phyloP scores from a whole-genome alignment of 2,888 invertebrate genomes.

The Choristoneura rosaceana region DNA sequence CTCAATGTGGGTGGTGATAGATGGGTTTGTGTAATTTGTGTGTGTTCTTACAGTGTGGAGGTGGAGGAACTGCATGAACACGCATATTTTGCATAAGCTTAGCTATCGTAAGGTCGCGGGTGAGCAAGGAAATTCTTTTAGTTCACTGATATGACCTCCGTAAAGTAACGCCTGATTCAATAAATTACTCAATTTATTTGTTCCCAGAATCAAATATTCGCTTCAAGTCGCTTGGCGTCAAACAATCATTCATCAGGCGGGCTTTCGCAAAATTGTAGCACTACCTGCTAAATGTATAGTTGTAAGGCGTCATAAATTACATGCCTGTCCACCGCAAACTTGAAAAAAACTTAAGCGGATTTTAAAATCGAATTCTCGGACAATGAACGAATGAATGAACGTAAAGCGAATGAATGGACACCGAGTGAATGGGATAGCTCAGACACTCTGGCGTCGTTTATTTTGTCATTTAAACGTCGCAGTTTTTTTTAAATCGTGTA shows the following conservation, averaged over 20 bases:
- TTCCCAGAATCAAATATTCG: not conserved
- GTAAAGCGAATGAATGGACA: constrained; percentile 49
- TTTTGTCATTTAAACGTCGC: constrained; percentile 56
- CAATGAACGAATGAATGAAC: constrained; percentile 59
- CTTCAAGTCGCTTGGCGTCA: constrained; percentile 1
- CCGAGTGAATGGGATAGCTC: constrained; percentile 47
- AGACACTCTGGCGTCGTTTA: constrained; percentile 66
- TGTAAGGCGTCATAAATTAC: constrained; percentile 56
- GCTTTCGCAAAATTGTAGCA: constrained; percentile 30
- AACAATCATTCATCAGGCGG: constrained; percentile 21
- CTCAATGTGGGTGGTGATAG: no score
- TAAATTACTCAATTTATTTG: not conserved
- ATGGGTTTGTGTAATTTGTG: no score
- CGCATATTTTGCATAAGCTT: no score
- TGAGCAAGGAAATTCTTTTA: no score
- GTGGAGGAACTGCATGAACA: no score
- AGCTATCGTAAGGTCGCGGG: no score
- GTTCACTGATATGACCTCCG: no score
- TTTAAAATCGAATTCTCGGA: constrained; percentile 36
- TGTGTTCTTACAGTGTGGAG: no score
- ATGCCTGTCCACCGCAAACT: constrained; percentile 57
- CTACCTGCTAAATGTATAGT: constrained; percentile 22
- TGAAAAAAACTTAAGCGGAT: constrained; percentile 44
- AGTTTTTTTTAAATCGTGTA: constrained; percentile 30
- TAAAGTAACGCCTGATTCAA: no score